phyloP scores from a whole-genome alignment of 2,113 vertebrate genomes.

The Ceyx melanurus region DNA sequence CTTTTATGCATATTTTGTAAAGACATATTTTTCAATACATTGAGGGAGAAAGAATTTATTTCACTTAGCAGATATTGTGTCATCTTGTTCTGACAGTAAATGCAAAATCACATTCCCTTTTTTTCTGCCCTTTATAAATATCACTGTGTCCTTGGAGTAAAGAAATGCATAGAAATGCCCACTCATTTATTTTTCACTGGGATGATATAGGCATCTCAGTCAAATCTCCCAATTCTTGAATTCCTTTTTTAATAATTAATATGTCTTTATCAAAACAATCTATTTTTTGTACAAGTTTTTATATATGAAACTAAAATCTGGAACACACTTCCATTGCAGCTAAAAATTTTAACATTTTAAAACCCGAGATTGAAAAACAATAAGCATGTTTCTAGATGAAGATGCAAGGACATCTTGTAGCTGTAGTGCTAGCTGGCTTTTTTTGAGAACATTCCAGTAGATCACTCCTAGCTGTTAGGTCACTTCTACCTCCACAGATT shows the following conservation, averaged over 20 bases:
- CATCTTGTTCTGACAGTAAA: not conserved
- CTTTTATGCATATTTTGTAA: not conserved
- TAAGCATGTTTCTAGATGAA: not conserved
- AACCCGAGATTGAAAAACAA: not conserved
- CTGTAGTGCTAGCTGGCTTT: not conserved
- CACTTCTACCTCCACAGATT: not conserved
- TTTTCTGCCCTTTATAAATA: constrained; percentile 23
- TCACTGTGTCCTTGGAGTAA: not conserved
- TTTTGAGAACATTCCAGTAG: not conserved
- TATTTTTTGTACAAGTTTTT: not conserved
- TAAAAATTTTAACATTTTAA: not conserved
- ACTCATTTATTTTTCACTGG: not conserved
- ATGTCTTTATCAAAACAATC: not conserved
- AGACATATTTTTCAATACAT: not conserved
- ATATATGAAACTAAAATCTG: not conserved
- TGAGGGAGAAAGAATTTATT: not conserved
- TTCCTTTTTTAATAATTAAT: not conserved
- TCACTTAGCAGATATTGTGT: not conserved
- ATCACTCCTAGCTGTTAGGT: not conserved
- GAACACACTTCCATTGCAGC: not conserved
- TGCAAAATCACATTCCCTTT: not conserved
- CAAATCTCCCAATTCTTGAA: not conserved
- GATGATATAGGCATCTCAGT: not conserved
- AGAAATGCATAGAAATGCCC: not conserved
- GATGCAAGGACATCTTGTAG: not conserved